phyloP scores from a whole-genome alignment of 2,113 vertebrate genomes.

The Scomber japonicus region DNA sequence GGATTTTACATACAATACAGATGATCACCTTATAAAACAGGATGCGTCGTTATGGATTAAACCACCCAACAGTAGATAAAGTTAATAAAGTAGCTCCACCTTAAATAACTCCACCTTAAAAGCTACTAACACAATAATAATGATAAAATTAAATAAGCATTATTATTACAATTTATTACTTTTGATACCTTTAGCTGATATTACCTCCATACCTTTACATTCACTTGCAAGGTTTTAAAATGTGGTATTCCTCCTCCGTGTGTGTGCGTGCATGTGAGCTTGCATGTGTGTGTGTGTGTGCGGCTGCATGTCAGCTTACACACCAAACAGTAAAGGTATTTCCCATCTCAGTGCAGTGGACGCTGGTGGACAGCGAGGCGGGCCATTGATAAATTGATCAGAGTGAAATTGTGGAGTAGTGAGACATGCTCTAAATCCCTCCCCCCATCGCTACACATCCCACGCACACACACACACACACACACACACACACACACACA shows the following conservation, averaged over 20 bases:
- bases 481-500: constrained; percentile 36
- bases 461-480: constrained; percentile 41
- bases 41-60: too few species aligned
- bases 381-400: constrained; percentile 82
- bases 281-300: constrained; percentile 35
- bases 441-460: constrained; percentile 58
- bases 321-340: constrained; percentile 38
- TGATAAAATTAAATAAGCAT: not conserved
- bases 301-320: not conserved
- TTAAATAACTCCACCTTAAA: not conserved
- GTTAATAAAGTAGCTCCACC: constrained; percentile 18
- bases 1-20: not conserved
- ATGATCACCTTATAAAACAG: not conserved
- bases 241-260: not conserved
- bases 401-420: constrained; percentile 73
- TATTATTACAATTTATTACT: too few species aligned
- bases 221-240: not conserved
- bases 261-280: constrained; percentile 35
- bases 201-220: too few species aligned
- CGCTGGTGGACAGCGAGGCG: constrained; percentile 59
- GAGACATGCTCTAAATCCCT: constrained; percentile 75
- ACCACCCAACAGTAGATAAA: too few species aligned
- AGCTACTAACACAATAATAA: not conserved
- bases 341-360: constrained; percentile 58
- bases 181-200: constrained; percentile 3